Base-by-base conservation (phyloP, 2,888 invertebrate genomes). In the Stenoptilia bipunctidactyla region DNA sequence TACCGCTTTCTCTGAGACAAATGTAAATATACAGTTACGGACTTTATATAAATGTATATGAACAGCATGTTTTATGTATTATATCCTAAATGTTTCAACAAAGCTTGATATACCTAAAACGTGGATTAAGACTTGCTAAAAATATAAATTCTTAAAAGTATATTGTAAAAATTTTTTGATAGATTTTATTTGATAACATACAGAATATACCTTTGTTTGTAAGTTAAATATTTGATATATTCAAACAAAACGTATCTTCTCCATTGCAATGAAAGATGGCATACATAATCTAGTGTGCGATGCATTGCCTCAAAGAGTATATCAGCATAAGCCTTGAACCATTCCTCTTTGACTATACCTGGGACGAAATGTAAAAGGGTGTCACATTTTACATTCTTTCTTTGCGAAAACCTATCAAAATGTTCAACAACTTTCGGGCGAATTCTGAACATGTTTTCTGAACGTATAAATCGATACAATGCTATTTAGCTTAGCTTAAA, bases 1-100 rank as follows among this genome's bases (percentile, higher is more conserved):
- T 57, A 53, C 47, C 57, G 61, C 58, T 58, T n/a, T 61, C 57
- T 61, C 59, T 53, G 63, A 71, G 67, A 69, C 70, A 67, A 73
- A 71, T 69, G 72, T 72, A 75, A 76, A 75, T 25, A 25, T 70
- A 77, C 60, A 58, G 53, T 61, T n/a, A 58, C 48, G 61, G 66
- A 66, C 73, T 77, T 77, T 77, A 75, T 25, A 25, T 25, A 25
- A 75, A 70, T 61, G 15, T 55, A 61, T n/a, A n/a, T n/a, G n/a
- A n/a, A n/a, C n/a, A n/a, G n/a, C n/a, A n/a, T n/a, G n/a, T n/a
- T n/a, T n/a, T n/a, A n/a, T n/a, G n/a, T n/a, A n/a, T n/a, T n/a
- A n/a, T n/a, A n/a, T n/a, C n/a, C n/a, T n/a, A n/a, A n/a, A n/a
- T n/a, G n/a, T n/a, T n/a, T n/a, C n/a, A n/a, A n/a, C n/a, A n/a